Percentiles rank a stretch among this genome's conserved stretches.
These are phyloP conservation scores for Bolborhynchus lineola DNA, from an alignment of 2,113 vertebrate species.

Conservation along the genomic window DNA sequence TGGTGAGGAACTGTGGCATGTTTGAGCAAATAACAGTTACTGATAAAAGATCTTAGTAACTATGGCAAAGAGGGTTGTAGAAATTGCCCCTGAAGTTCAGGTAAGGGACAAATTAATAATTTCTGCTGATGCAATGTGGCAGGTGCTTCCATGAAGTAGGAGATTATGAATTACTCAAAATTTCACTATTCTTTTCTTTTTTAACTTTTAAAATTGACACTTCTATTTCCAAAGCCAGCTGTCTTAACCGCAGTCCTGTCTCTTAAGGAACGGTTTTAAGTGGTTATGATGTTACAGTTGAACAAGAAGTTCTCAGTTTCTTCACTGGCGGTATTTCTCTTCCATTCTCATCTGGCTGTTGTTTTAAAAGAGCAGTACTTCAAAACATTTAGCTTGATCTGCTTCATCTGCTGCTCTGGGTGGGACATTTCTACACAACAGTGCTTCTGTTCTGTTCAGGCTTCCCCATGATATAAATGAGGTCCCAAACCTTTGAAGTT, in stretches of 20 bases:
- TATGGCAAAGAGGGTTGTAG: background rate
- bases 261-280: background rate
- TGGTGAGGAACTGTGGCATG: background rate
- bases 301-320: constrained; percentile 5
- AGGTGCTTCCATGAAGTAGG: background rate
- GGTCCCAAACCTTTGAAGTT: background rate
- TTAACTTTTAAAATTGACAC: background rate
- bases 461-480: background rate
- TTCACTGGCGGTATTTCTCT: background rate
- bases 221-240: background rate
- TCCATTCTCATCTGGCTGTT: background rate
- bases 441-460: background rate
- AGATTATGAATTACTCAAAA: background rate
- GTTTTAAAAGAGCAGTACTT: background rate
- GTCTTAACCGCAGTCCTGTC: background rate
- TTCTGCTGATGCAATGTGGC: background rate
- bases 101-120: background rate
- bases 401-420: background rate
- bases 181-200: background rate
- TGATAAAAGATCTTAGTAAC: background rate
- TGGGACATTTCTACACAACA: background rate
- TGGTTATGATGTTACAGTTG: background rate
- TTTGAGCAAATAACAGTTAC: background rate
- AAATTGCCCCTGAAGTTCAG: background rate
- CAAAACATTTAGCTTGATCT: background rate